These are phyloP conservation scores for Genyomyrus donnyi DNA, from an alignment of 2,113 vertebrate species.

Conservation along the genomic window DNA sequence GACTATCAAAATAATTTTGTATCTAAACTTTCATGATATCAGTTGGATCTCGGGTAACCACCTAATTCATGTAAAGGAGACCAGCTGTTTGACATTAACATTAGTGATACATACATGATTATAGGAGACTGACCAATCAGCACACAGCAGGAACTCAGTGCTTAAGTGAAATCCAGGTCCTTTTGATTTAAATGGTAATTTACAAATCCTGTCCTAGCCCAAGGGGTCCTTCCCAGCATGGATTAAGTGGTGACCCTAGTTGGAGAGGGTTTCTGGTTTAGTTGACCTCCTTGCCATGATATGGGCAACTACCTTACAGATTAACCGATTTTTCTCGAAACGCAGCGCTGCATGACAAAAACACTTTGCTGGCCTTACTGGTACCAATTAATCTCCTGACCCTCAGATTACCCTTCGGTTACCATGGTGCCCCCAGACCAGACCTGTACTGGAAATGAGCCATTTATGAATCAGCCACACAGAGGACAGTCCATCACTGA, in stretches of 20 bases:
- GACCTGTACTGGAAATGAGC: background rate
- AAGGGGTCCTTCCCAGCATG: background rate
- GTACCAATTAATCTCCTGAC: background rate
- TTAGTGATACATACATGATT: background rate
- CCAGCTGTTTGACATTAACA: background rate
- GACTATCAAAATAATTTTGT: background rate
- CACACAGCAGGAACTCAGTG: background rate
- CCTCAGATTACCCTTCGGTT: background rate
- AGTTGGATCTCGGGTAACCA: background rate
- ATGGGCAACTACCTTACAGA: background rate
- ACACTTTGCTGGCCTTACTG: background rate
- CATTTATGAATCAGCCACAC: background rate
- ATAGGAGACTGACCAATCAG: background rate
- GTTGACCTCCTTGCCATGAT: background rate
- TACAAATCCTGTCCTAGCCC: background rate
- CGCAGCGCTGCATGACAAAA: background rate
- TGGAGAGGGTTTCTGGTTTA: background rate
- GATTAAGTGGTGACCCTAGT: background rate
- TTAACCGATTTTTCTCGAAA: background rate
- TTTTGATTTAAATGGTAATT: background rate
- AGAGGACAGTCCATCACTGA: background rate
- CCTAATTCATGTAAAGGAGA: background rate
- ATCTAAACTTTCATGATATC: background rate
- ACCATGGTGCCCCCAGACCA: background rate
- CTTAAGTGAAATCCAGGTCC: background rate